A percentile compares a stretch with the other conserved stretches of the same genome.
Conservation (phyloP, 2,888 invertebrate genomes). For the Pammene aurita region DNA sequence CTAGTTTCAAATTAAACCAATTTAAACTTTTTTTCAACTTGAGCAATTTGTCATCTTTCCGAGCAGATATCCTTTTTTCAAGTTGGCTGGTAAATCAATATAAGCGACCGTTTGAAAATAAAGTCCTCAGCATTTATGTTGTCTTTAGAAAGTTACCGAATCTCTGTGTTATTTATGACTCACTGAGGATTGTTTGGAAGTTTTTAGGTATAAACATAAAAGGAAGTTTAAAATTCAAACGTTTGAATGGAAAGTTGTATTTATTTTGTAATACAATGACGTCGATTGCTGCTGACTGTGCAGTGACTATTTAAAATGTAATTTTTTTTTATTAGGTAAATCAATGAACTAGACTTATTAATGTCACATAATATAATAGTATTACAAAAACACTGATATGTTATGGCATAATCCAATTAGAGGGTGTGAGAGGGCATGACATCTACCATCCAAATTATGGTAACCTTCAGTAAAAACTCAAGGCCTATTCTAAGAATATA, state of each 20-base stretch:
- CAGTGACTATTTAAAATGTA: not conserved
- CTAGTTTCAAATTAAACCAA: constrained; percentile 39
- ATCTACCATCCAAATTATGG: no score
- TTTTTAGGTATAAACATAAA: not conserved
- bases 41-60: constrained; percentile 22
- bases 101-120: not conserved
- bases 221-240: not conserved
- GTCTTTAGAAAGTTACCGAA: constrained; percentile 1
- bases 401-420: no score
- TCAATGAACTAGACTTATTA: no score
- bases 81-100: constrained; percentile 4
- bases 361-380: no score
- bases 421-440: no score
- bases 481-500: no score
- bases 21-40: constrained; percentile 36
- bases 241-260: not conserved
- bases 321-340: no score
- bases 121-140: not conserved
- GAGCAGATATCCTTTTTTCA: constrained; percentile 1
- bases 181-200: not conserved
- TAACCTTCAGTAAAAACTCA: no score
- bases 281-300: not conserved
- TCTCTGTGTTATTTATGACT: constrained; percentile 2
- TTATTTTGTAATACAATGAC: not conserved
- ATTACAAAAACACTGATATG: no score